Base-by-base conservation (phyloP, 2,113 vertebrate genomes). In the Pelmatolapia mariae region DNA sequence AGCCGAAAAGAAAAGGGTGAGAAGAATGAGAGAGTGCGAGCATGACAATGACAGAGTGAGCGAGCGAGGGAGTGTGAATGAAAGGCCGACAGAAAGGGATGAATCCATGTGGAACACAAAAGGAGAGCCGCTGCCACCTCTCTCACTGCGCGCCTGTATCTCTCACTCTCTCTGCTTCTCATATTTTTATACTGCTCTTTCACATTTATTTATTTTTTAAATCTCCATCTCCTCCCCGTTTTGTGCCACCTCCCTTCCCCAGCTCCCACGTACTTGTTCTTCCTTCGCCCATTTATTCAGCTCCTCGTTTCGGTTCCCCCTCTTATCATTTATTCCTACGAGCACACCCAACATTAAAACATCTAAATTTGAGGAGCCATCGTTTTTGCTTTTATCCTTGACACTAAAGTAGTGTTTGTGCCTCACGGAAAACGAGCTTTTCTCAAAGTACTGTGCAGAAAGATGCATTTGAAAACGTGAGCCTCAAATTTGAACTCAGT, bases 91-190 rank as follows among this genome's bases (percentile, higher is more conserved):
- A 89, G 89, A 91, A 59, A 85, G 79, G 73, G 89, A 90, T 73
- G 87, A 91, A 94, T 92, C 86, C 90, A 91, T 13, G 91, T 87
- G 88, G 89, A 94, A 93, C 92, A 92, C 89, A 92, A 93, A 91
- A 56, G 82, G 57, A 91, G 91, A 59, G 89, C 87, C 89, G 24
- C 80, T 22, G 53, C 87, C 89, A 68, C 76, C 90, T 86, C 88
- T 85, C 87, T 80, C 80, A 9, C 87, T 63, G 36, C 36, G 19
- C 8, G n/a, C 40, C 84, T 54, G 10, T 13, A 7, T 87, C 71
- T 15, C 86, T 53, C 83, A 1, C 57, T 43, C 83, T 47, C 38
- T 85, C 76, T 1, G 10, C 61, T 63, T 80, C 31, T n/a, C 9
- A 9, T 15, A 29, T 45, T 38, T 86, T 80, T 13, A 66, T 19